Evolutionary conservation across 2,888 invertebrate genomes (phyloP), one percentile per base, ranked within the genome.

Genomic region (Andrena minutula): DNA sequence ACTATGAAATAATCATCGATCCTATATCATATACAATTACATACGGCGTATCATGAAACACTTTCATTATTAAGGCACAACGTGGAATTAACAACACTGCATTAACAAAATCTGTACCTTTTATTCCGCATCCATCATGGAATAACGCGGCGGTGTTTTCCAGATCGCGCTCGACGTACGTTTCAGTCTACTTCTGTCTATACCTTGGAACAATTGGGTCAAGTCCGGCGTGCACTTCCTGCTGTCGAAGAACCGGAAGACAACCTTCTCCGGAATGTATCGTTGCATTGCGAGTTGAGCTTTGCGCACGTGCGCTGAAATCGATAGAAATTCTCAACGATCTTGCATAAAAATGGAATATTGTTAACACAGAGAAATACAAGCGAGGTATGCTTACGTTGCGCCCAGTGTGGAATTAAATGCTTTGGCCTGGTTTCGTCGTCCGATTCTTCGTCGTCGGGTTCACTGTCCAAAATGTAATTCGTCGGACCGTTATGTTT

Each of bases 161-260:
- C 97, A 97, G 72, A 96, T 95, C 58, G 96, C 97, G 89, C 97
- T 97, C 0, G 97, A 97, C 53, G 96, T 97, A 58, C 97, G 95
- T 92, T 96, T 96, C 89, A 97, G 94, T 56, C 95, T 94, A 64
- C 94, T 94, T 66, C 95, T 95, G 93, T 96, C 96, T 84, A 97
- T 96, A 81, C 94, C 94, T 51, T 96, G 96, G 94, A 97, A 97
- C 65, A 97, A 95, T 82, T 95, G 95, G 75, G 95, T 94, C 80
- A 97, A 94, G 95, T 97, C 96, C 0, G 96, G 96, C 2, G 95
- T 95, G 92, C 92, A 93, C 72, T 89, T 92, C 58, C 84, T 90
- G 0, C 91, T 86, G 65, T 92, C 91, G 94, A 96, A 97, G 92
- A 96, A 95, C 32, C 94, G 94, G 90, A 96, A 96, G 58, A 96